Percentiles rank a stretch among this genome's conserved stretches.
These are phyloP conservation scores for Bradypus variegatus DNA, from an alignment of 2,797 vertebrate genomes.

Conservation along the genomic window DNA sequence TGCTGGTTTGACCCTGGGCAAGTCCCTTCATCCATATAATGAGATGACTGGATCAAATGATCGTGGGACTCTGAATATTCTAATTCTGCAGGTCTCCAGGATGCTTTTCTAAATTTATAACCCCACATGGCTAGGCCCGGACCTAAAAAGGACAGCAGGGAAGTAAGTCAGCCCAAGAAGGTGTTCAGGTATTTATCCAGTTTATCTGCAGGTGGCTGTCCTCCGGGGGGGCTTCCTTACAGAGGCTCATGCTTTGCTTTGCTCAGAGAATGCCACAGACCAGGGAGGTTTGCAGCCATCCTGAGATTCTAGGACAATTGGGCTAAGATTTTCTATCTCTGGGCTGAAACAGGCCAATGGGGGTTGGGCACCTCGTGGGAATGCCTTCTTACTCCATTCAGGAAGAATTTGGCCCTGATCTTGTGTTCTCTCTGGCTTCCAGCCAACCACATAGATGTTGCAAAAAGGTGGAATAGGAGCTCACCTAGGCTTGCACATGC, in stretches of 20 bases:
- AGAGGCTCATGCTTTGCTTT: neutral
- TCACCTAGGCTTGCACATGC: neutral
- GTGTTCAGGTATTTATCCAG: neutral
- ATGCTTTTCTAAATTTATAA: neutral
- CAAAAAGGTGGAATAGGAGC: neutral
- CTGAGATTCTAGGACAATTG: neutral
- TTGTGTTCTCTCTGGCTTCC: neutral
- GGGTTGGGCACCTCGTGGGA: neutral
- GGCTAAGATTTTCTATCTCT: constrained; percentile 37
- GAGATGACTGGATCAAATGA: neutral
- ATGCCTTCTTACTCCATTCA: constrained; percentile 13
- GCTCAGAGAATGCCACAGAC: neutral
- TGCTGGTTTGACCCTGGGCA: neutral
- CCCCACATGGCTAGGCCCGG: neutral
- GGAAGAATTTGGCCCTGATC: constrained; percentile 6
- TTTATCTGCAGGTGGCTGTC: neutral
- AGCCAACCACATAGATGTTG: neutral
- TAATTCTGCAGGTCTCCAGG: neutral
- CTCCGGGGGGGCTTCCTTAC: rapidly evolving
- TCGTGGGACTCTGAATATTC: neutral
- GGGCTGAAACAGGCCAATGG: neutral
- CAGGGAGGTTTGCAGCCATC: neutral
- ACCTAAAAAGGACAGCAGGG: neutral
- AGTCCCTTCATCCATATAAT: neutral
- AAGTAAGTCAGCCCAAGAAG: neutral